Evolutionary conservation across 2,888 invertebrate genomes (phyloP).

Genomic region (Carterocephalus palaemon): DNA sequence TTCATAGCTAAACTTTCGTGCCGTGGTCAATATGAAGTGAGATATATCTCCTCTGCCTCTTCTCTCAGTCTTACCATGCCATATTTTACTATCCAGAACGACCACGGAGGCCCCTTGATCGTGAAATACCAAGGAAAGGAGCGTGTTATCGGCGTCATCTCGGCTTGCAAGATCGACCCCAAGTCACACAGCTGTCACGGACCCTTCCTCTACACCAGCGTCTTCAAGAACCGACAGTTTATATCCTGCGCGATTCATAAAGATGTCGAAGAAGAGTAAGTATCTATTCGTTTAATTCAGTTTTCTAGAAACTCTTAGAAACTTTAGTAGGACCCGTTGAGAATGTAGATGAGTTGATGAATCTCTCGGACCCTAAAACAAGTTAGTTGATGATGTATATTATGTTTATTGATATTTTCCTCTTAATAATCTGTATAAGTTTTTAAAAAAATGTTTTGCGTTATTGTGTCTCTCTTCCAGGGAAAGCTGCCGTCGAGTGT

Average conservation of each 20-base stretch:
- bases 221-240: constrained; percentile 66
- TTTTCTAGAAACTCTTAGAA: too few relatives aligned
- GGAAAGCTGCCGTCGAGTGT: constrained; percentile 63
- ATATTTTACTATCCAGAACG: constrained; percentile 53
- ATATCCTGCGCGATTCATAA: constrained; percentile 67
- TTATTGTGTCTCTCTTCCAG: too few relatives aligned
- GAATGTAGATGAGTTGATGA: too few relatives aligned
- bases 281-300: neutral
- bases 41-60: too few relatives aligned
- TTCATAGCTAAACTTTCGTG: too few relatives aligned
- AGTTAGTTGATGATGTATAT: too few relatives aligned
- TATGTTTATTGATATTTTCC: too few relatives aligned
- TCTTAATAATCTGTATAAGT: too few relatives aligned
- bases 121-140: constrained; percentile 62
- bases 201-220: constrained; percentile 68
- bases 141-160: constrained; percentile 62
- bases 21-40: too few relatives aligned
- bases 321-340: too few relatives aligned
- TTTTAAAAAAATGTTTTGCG: too few relatives aligned
- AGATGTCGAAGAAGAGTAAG: constrained; percentile 71
- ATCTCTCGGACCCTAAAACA: too few relatives aligned
- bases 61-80: neutral
- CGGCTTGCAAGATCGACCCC: constrained; percentile 70
- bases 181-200: constrained; percentile 69
- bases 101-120: constrained; percentile 67